Evolutionary conservation across 2,113 vertebrate genomes (phyloP).

Genomic region (Scortum barcoo): DNA sequence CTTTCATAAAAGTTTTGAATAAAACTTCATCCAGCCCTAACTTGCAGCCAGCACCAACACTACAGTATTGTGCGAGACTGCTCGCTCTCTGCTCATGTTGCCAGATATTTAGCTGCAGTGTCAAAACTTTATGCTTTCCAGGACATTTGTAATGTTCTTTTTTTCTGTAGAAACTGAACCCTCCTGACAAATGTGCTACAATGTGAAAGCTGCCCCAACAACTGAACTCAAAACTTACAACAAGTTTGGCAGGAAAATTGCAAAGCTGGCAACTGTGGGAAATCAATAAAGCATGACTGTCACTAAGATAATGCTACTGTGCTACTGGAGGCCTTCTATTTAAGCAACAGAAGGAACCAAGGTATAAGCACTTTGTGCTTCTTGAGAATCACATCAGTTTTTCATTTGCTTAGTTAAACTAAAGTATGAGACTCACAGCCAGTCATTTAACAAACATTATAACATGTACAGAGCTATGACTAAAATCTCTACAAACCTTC

Average conservation of each 20-base stretch:
- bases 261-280: slow-evolving; percentile 8
- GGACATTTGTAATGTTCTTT: slow-evolving; percentile 8
- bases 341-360: background rate
- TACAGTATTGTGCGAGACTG: background rate
- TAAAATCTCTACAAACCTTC: no score
- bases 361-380: background rate
- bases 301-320: background rate
- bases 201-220: background rate
- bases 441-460: background rate
- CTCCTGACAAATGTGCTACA: slow-evolving; percentile 2
- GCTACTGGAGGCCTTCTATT: background rate
- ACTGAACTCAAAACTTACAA: background rate
- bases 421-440: background rate
- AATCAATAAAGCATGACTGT: background rate
- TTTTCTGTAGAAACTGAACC: slow-evolving; percentile 1
- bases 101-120: slow-evolving; percentile 26
- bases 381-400: no score
- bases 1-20: background rate
- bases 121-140: slow-evolving; percentile 4
- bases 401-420: background rate
- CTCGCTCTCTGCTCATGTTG: slow-evolving; percentile 8
- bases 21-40: background rate
- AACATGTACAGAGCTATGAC: background rate
- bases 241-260: slow-evolving; percentile 4
- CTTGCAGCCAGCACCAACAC: background rate